Conservation (phyloP, 1,140 invertebrate species). For the Gryon sp. region DNA sequence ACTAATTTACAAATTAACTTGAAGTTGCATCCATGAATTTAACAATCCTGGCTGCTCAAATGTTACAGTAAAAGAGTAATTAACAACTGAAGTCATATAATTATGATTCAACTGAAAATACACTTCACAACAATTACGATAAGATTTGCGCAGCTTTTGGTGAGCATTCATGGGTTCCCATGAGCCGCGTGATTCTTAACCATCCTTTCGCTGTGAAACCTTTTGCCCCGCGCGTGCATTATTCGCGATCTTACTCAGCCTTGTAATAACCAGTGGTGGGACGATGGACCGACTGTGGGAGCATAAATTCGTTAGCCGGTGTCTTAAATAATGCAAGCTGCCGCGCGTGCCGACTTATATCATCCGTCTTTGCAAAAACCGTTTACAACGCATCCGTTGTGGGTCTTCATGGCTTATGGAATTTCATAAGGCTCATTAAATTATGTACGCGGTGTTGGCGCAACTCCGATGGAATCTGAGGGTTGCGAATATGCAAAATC, state of each 20-base stretch:
- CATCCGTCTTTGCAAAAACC: slow-evolving; percentile 66
- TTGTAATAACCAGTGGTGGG: slow-evolving; percentile 27
- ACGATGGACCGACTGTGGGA: slow-evolving; percentile 45
- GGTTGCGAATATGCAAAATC: slow-evolving; percentile 25
- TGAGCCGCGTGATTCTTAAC: slow-evolving; percentile 16
- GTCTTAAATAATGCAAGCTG: slow-evolving; percentile 73
- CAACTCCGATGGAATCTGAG: slow-evolving; percentile 25
- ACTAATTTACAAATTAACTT: slow-evolving; percentile 30
- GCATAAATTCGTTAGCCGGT: slow-evolving; percentile 67
- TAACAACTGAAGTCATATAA: slow-evolving; percentile 10
- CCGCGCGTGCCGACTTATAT: slow-evolving; percentile 62
- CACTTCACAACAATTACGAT: slow-evolving; percentile 9
- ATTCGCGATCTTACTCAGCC: slow-evolving; percentile 14
- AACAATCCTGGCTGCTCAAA: too few relatives aligned
- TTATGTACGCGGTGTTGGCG: slow-evolving; percentile 51
- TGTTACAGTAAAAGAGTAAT: too few relatives aligned
- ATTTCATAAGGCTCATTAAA: slow-evolving; percentile 68
- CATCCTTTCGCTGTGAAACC: slow-evolving; percentile 9
- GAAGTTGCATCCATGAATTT: too few relatives aligned
- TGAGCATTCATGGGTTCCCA: slow-evolving; percentile 13
- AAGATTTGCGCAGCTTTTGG: slow-evolving; percentile 5
- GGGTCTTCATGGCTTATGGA: slow-evolving; percentile 60
- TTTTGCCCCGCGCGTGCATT: slow-evolving; percentile 23
- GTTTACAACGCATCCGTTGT: slow-evolving; percentile 55
- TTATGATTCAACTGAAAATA: slow-evolving; percentile 1